Evolutionary conservation across 2,797 vertebrate species (phyloP).

Genomic region (Apodemus agrarius): DNA sequence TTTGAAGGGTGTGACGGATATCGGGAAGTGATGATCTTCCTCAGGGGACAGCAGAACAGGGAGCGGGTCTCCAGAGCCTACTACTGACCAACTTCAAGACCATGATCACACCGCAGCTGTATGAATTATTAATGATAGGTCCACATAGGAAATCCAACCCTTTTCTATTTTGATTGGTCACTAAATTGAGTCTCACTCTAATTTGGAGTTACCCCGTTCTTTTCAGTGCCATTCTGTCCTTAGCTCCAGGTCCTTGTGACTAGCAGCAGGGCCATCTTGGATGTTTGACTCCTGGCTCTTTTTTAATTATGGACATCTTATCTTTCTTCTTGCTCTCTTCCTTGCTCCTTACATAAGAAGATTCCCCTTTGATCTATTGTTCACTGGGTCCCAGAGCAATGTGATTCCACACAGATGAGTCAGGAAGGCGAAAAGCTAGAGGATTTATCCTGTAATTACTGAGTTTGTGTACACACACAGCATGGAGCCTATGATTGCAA

Average conservation of each 20-base stretch:
- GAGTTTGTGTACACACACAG: not conserved
- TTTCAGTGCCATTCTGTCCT: not conserved
- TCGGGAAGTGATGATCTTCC: not conserved
- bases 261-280: too few species aligned
- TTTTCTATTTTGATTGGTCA: not conserved
- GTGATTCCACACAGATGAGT: constrained; percentile 24
- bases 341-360: not conserved
- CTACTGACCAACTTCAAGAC: not conserved
- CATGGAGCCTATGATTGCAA: not conserved
- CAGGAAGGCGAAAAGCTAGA: constrained; percentile 39
- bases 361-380: constrained; percentile 63
- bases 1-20: accelerated
- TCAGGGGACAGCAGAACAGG: not conserved
- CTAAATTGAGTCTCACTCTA: not conserved
- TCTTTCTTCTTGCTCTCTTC: constrained; percentile 45
- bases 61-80: not conserved
- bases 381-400: constrained; percentile 56
- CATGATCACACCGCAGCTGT: not conserved
- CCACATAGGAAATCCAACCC: not conserved
- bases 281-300: not conserved
- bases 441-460: constrained; percentile 64
- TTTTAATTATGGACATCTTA: constrained; percentile 29
- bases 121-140: not conserved
- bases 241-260: not conserved
- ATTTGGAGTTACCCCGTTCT: not conserved